phyloP scores from a whole-genome alignment of 2,113 vertebrate genomes.

The Hiodon tergisus region DNA sequence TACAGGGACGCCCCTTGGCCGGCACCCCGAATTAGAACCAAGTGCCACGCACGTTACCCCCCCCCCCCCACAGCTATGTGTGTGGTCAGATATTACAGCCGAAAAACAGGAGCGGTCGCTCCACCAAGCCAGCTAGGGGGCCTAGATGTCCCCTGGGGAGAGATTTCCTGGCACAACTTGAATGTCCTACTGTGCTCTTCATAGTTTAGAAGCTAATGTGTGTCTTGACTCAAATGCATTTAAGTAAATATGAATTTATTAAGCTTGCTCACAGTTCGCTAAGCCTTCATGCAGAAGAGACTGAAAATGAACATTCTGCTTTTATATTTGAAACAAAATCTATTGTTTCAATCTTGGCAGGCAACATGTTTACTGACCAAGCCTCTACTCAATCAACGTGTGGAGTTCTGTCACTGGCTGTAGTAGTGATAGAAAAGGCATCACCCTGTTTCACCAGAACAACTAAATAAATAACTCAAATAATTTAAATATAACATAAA shows the following conservation, averaged over 20 bases:
- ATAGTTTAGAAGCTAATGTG: neutral
- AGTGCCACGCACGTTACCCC: too few species aligned
- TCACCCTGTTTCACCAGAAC: constrained; percentile 12
- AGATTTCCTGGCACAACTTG: neutral
- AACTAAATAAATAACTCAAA: neutral
- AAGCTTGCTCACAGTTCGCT: too few species aligned
- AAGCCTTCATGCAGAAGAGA: too few species aligned
- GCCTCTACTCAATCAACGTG: constrained; percentile 24
- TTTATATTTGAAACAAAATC: too few species aligned
- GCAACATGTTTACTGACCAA: constrained; percentile 20
- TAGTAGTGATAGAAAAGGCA: constrained; percentile 9
- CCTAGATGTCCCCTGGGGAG: neutral
- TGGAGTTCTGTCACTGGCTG: constrained; percentile 12
- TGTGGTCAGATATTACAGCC: neutral
- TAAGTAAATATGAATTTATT: too few species aligned
- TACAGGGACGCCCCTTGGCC: too few species aligned
- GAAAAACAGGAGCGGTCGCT: neutral
- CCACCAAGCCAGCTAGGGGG: neutral
- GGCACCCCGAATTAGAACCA: too few species aligned
- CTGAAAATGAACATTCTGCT: too few species aligned
- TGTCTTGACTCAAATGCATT: neutral
- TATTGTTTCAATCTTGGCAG: neutral
- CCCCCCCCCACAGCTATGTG: too few species aligned
- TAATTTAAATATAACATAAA: neutral
- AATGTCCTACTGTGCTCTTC: neutral